Base-by-base conservation (phyloP, 2,888 invertebrate species). In the Arctia plantaginis region DNA sequence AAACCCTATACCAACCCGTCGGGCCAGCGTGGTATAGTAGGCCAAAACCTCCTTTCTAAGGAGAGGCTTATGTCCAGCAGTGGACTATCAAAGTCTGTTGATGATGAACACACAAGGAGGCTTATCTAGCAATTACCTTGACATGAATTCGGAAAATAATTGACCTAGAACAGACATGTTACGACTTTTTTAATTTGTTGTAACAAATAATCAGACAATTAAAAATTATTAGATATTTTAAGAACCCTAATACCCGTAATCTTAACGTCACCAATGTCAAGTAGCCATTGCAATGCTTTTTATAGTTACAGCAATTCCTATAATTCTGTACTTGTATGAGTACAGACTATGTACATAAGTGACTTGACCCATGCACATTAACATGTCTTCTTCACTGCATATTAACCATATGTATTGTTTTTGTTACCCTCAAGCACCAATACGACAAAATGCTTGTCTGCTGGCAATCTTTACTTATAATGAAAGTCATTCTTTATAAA, bases 91-190 rank as follows among this genome's bases (percentile, higher is more conserved):
- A n/a, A n/a, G n/a, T n/a, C n/a, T n/a, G n/a, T n/a, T n/a, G n/a
- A n/a, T n/a, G n/a, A n/a, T n/a, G n/a, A n/a, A n/a, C 55, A 39
- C 51, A 67, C n/a, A 47, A 67, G 62, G 12, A 66, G 73, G n/a
- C 75, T 76, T 74, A 68, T 69, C 62, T 69, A 76, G 27, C 66
- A 66, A 80, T 72, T 72, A 77, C 78, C 67, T 73, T 70, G 75
- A 72, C 39, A 75, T 55, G 47, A 44, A 68, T 72, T 47, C 15
- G 3, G 47, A 47, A 33, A 72, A 68, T 62, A 33, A 72, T 72
- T 59, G 62, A 15, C 33, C 59, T 30, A 47, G 15, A 30, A 30
- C 30, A n/a, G 44, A 66, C 30, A 59, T 55, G 30, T 23, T 33
- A 30, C 7, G 18, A 59, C 23, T 15, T 66, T 15, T 66, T 51